Percentiles rank a stretch among this genome's conserved stretches.
Conservation (phyloP, 2,888 invertebrate genomes). For the Ectropis crepuscularia region DNA sequence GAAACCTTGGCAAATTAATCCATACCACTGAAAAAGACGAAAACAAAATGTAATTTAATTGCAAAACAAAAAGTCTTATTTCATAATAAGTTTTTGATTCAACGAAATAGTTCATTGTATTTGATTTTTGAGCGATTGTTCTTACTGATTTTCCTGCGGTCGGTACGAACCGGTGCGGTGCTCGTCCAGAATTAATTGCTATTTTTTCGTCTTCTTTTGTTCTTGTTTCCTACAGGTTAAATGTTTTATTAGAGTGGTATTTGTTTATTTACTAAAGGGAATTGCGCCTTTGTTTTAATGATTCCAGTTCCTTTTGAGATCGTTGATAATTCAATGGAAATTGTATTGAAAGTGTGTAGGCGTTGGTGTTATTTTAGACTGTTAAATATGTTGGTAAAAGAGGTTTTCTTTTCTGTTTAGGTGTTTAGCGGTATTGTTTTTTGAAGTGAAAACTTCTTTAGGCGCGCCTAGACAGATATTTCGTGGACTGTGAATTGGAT, state of each 20-base stretch:
- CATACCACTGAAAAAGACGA: too few species aligned
- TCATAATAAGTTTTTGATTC: background rate
- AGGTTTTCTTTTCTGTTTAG: background rate
- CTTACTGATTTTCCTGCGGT: constrained; percentile 10
- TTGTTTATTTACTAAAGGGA: constrained; percentile 68
- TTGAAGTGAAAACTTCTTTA: too few species aligned
- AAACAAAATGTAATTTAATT: background rate
- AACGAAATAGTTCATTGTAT: too few species aligned
- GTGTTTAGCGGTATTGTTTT: too few species aligned
- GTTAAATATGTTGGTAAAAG: too few species aligned
- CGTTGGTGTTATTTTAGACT: too few species aligned
- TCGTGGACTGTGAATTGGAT: too few species aligned
- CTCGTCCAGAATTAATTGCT: constrained; percentile 72
- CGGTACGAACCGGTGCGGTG: constrained; percentile 52
- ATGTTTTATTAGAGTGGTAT: constrained; percentile 75
- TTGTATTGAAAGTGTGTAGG: background rate
- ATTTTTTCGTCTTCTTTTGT: constrained; percentile 64
- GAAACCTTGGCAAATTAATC: too few species aligned
- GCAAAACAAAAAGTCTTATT: background rate
- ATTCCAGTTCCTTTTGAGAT: constrained; percentile 37
- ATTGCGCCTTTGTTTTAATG: constrained; percentile 58
- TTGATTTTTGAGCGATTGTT: background rate
- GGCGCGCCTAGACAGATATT: too few species aligned
- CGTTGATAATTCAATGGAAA: constrained; percentile 4
- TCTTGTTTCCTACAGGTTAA: constrained; percentile 68